phyloP scores from a whole-genome alignment of 2,113 vertebrate species.

The Hippocampus mohnikei region DNA sequence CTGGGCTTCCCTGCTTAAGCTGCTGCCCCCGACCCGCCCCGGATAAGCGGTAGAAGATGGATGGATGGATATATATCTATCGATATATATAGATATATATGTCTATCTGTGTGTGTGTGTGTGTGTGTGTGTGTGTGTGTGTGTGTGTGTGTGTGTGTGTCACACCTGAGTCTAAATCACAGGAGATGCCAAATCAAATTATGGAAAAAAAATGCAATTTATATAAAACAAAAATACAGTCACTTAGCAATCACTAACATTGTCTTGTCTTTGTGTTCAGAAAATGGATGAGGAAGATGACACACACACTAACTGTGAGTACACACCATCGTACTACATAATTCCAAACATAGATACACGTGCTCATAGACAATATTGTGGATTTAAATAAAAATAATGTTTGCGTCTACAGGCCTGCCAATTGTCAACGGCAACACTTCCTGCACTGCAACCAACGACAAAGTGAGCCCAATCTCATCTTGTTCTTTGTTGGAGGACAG shows the following conservation, averaged over 20 bases:
- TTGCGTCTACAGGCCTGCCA: slow-evolving; percentile 27
- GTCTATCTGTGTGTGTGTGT: no score
- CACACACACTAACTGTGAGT: slow-evolving; percentile 44
- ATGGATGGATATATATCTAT: no score
- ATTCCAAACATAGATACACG: neutral
- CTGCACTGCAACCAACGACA: slow-evolving; percentile 47
- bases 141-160: no score
- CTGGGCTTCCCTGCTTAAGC: no score
- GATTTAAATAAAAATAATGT: neutral
- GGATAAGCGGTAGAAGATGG: no score
- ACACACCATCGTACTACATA: neutral
- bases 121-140: no score
- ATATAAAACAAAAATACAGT: no score
- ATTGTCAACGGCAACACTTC: slow-evolving; percentile 43
- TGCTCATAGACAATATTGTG: neutral
- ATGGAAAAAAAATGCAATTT: no score
- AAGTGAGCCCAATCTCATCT: slow-evolving; percentile 56
- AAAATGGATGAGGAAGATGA: slow-evolving; percentile 55
- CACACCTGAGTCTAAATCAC: no score
- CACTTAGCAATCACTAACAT: neutral
- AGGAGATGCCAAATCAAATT: no score
- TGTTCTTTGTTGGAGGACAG: slow-evolving; percentile 64
- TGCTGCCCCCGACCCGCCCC: no score
- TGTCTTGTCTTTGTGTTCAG: slow-evolving; percentile 30
- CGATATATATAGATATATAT: no score